A percentile compares a stretch with the other conserved stretches of the same genome.
These are phyloP conservation scores for Drosophila atroscutellata DNA, from an alignment of 2,888 invertebrate genomes.

Conservation along the genomic window DNA sequence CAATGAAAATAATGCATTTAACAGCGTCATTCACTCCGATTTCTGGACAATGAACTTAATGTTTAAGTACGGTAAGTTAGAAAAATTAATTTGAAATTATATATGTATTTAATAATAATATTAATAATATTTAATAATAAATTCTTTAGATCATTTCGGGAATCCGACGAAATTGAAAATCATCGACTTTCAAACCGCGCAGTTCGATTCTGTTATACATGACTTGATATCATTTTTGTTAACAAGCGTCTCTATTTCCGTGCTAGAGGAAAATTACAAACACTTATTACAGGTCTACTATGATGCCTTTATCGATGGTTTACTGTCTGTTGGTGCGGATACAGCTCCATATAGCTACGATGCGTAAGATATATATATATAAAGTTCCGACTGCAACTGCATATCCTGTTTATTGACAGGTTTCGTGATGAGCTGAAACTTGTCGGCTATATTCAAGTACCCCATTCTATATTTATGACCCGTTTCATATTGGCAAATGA, in stretches of 20 bases:
- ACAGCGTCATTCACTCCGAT: constrained; percentile 63
- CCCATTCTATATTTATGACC: constrained; percentile 70
- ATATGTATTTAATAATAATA: not conserved
- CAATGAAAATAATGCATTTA: constrained; percentile 43
- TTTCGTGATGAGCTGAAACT: constrained; percentile 53
- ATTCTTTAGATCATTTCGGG: constrained; percentile 29
- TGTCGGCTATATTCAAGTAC: constrained; percentile 63
- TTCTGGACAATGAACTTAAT: constrained; percentile 67
- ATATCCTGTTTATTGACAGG: constrained; percentile 23
- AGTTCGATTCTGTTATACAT: constrained; percentile 66
- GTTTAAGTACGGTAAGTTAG: constrained; percentile 62
- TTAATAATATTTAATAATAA: not conserved
- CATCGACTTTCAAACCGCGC: constrained; percentile 65
- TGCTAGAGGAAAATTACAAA: constrained; percentile 58
- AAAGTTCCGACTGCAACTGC: not conserved
- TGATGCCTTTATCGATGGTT: constrained; percentile 33
- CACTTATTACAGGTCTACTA: constrained; percentile 48
- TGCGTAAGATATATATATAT: constrained; percentile 32
- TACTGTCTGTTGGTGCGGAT: constrained; percentile 38
- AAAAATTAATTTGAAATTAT: too few species aligned
- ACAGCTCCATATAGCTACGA: constrained; percentile 30
- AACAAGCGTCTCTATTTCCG: constrained; percentile 59
- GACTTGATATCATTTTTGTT: constrained; percentile 67
- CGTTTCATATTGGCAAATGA: constrained; percentile 64
- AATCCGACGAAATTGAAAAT: constrained; percentile 55